These are phyloP conservation scores for Platycheirus albimanus DNA, from an alignment of 2,888 invertebrate genomes.

Conservation along the genomic window DNA sequence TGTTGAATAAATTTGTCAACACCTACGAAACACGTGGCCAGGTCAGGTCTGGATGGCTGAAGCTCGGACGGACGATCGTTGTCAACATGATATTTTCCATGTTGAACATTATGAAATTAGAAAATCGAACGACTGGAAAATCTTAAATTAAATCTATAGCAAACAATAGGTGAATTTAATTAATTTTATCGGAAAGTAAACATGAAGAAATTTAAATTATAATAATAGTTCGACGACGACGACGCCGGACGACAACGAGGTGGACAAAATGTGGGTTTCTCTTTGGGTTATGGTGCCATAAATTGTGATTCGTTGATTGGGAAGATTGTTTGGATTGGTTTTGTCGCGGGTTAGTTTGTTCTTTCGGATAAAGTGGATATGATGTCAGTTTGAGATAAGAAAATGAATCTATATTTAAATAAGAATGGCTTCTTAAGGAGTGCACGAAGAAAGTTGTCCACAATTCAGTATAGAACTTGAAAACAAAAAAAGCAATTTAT, in stretches of 20 bases:
- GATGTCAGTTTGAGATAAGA: conserved; percentile 27
- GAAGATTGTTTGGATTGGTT: conserved; percentile 23
- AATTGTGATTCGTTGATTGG: conserved; percentile 43
- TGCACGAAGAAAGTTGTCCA: not conserved
- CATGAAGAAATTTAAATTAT: not conserved
- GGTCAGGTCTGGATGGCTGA: no score
- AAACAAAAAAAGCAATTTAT: no score
- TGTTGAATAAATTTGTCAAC: conserved; percentile 44
- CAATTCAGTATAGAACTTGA: no score
- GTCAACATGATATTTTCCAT: conserved; percentile 25
- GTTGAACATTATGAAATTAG: conserved; percentile 1
- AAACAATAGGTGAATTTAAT: conserved; percentile 24
- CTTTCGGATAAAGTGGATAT: not conserved
- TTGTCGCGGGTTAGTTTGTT: conserved; percentile 3
- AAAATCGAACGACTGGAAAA: conserved; percentile 4
- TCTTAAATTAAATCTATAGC: conserved; percentile 1
- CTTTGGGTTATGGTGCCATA: conserved; percentile 18
- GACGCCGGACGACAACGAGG: not conserved
- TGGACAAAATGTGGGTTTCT: conserved; percentile 17
- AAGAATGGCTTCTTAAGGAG: conserved; percentile 2
- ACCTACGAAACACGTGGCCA: conserved; percentile 29
- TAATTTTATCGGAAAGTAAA: conserved; percentile 7
- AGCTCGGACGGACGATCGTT: not conserved
- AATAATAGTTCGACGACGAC: no score
- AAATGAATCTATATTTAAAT: conserved; percentile 11